These are phyloP conservation scores for Drosophila infuscata DNA, from an alignment of 2,888 invertebrate species.

Conservation along the genomic window DNA sequence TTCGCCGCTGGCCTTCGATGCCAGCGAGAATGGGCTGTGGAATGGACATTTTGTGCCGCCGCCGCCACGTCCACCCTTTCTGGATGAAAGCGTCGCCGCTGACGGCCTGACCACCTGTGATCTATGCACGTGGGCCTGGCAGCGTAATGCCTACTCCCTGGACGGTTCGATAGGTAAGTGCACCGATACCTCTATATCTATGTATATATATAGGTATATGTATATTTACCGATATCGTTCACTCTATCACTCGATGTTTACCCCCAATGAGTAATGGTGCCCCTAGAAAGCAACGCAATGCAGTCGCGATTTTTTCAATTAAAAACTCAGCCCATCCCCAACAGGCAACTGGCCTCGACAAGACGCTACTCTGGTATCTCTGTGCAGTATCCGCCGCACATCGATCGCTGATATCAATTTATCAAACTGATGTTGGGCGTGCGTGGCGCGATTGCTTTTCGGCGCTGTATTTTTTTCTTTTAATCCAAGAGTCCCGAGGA, in stretches of 20 bases:
- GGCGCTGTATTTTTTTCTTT: slow-evolving; percentile 41
- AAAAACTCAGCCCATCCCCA: slow-evolving; percentile 62
- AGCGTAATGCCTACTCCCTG: slow-evolving; percentile 87
- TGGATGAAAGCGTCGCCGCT: slow-evolving; percentile 88
- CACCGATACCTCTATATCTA: slow-evolving; percentile 12
- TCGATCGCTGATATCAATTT: slow-evolving; percentile 84
- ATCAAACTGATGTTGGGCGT: slow-evolving; percentile 83
- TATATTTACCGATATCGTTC: not conserved
- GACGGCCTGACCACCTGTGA: slow-evolving; percentile 91
- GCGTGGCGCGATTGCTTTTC: slow-evolving; percentile 81
- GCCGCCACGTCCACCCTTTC: slow-evolving; percentile 88
- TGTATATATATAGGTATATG: not conserved
- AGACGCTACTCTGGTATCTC: slow-evolving; percentile 50
- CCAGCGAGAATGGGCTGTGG: slow-evolving; percentile 85
- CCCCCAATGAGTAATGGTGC: slow-evolving; percentile 40
- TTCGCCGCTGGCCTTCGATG: slow-evolving; percentile 85
- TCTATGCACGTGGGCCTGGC: slow-evolving; percentile 90
- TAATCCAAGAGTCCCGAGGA: not conserved
- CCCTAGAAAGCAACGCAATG: slow-evolving; percentile 21
- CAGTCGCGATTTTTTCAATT: slow-evolving; percentile 69
- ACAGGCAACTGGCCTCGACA: slow-evolving; percentile 23
- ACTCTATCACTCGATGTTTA: slow-evolving; percentile 14
- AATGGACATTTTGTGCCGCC: slow-evolving; percentile 88
- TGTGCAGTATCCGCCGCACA: slow-evolving; percentile 58
- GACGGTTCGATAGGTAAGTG: slow-evolving; percentile 88